phyloP scores from a whole-genome alignment of 2,888 invertebrate species.

The Morinoia aosen region DNA sequence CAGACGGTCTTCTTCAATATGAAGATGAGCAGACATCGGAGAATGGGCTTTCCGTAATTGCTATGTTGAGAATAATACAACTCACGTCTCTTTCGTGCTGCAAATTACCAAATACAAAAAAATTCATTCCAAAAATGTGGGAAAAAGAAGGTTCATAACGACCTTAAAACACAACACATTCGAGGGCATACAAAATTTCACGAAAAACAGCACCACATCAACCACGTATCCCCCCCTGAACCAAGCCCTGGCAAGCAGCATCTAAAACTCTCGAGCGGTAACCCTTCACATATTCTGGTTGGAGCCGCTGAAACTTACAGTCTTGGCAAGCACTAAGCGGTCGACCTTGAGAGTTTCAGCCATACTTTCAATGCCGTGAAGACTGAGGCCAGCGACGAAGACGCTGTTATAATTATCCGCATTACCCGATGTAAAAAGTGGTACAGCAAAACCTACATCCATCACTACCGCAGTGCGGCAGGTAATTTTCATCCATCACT shows the following conservation, averaged over 20 bases:
- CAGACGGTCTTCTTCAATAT: neutral
- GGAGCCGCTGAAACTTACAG: neutral
- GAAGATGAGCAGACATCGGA: neutral
- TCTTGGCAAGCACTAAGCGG: neutral
- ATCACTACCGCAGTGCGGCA: neutral
- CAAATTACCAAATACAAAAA: neutral
- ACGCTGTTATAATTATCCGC: neutral
- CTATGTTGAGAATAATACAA: neutral
- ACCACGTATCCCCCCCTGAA: neutral
- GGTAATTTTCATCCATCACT: constrained; percentile 41
- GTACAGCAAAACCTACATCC: neutral
- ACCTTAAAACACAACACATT: neutral
- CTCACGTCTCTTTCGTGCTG: neutral
- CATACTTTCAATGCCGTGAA: neutral
- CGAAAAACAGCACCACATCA: neutral
- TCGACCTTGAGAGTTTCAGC: neutral
- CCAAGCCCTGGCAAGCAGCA: neutral
- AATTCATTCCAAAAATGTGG: neutral
- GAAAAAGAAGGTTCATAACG: neutral
- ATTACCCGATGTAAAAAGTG: neutral
- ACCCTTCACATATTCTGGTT: neutral
- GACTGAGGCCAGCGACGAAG: neutral
- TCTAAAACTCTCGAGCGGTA: neutral
- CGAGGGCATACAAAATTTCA: neutral
- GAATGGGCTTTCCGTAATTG: neutral